Percentiles rank a stretch among this genome's conserved stretches.
These are phyloP conservation scores for Lagopus leucura DNA, from an alignment of 2,113 vertebrate species.

Conservation along the genomic window DNA sequence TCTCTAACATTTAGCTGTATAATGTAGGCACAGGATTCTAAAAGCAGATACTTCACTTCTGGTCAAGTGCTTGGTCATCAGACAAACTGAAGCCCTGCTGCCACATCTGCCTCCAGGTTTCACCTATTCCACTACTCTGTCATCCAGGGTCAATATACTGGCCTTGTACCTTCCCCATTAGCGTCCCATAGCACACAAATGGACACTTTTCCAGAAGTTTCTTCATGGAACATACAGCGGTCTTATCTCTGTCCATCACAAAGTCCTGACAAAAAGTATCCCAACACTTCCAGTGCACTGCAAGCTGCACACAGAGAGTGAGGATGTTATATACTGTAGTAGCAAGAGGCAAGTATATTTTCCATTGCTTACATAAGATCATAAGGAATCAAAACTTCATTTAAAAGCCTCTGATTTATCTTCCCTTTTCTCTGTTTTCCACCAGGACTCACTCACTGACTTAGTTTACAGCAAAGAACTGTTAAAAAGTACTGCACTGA, in stretches of 20 bases:
- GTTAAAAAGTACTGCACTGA: background rate
- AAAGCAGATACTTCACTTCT: background rate
- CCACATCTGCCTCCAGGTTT: background rate
- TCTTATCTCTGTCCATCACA: background rate
- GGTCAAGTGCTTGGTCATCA: fast-evolving
- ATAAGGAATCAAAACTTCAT: background rate
- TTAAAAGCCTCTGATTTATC: background rate
- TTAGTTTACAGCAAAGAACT: background rate
- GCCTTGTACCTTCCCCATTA: background rate
- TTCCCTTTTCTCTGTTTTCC: background rate
- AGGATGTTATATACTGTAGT: background rate
- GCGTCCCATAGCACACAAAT: background rate
- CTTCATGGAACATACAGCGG: background rate
- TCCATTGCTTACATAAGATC: background rate
- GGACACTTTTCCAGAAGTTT: background rate
- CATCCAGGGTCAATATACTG: fast-evolving
- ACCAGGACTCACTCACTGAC: background rate
- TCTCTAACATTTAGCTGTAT: background rate
- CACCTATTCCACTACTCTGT: background rate
- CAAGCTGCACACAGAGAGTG: background rate
- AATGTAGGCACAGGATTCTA: background rate
- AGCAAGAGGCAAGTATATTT: background rate
- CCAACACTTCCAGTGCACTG: background rate
- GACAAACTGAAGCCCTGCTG: background rate
- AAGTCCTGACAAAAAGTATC: background rate